Evolutionary conservation across 2,888 invertebrate species (phyloP).

Genomic region (Rhorus exstirpatorius): DNA sequence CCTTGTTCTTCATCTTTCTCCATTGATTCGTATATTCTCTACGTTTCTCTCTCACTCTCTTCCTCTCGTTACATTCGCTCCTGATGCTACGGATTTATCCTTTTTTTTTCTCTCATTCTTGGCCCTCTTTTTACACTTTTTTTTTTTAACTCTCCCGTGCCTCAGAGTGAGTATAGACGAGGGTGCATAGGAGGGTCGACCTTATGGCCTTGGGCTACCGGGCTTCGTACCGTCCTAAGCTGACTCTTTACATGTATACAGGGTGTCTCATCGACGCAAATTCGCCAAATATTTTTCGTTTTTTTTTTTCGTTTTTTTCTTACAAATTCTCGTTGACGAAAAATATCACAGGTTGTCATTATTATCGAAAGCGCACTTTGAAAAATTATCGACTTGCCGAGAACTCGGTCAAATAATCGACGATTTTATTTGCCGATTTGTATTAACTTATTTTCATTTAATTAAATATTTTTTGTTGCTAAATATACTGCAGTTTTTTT

Average conservation of each 20-base stretch:
- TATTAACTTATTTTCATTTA: neutral
- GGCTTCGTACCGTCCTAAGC: slow-evolving; percentile 82
- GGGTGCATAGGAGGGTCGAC: slow-evolving; percentile 83
- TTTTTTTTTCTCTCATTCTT: slow-evolving; percentile 44
- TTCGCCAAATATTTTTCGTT: neutral
- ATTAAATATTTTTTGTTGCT: neutral
- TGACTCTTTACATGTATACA: slow-evolving; percentile 76
- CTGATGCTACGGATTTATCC: slow-evolving; percentile 61
- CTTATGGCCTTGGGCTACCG: slow-evolving; percentile 85
- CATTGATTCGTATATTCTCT: neutral
- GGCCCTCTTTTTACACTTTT: slow-evolving; percentile 34
- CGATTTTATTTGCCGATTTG: neutral
- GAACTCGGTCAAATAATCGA: neutral
- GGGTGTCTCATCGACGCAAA: slow-evolving; percentile 75
- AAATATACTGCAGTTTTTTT: too few relatives aligned
- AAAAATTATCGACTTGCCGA: neutral
- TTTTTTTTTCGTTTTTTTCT: too few relatives aligned
- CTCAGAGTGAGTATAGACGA: slow-evolving; percentile 78
- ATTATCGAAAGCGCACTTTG: neutral
- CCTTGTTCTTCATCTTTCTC: neutral
- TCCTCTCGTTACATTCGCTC: slow-evolving; percentile 52
- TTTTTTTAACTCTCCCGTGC: slow-evolving; percentile 47
- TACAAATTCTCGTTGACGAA: neutral
- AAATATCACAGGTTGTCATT: neutral
- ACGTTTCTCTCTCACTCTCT: slow-evolving; percentile 19